Evolutionary conservation across 2,113 vertebrate species (phyloP).

Genomic region (Clupea harengus): DNA sequence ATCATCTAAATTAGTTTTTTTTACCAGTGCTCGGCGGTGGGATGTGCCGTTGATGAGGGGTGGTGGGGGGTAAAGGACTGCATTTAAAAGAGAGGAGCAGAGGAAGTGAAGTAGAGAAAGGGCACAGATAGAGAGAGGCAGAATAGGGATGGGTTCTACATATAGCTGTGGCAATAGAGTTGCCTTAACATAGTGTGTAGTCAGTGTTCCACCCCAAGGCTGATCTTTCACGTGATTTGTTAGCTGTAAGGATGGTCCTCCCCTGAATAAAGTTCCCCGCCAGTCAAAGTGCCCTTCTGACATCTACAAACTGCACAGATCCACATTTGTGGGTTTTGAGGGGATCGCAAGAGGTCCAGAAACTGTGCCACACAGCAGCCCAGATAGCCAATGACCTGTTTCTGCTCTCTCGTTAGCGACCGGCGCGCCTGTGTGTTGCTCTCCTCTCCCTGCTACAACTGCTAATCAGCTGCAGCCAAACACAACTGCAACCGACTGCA

Average conservation of each 20-base stretch:
- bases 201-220: neutral
- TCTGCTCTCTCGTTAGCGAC: too few relatives aligned
- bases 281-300: neutral
- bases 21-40: neutral
- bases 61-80: neutral
- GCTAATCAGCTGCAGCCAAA: neutral
- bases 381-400: too few relatives aligned
- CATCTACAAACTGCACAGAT: neutral
- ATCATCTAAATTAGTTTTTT: constrained; percentile 67
- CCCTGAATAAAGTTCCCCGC: neutral
- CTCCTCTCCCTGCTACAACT: constrained; percentile 12
- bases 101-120: neutral
- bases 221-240: neutral
- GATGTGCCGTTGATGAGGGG: neutral
- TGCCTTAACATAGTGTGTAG: neutral
- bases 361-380: neutral
- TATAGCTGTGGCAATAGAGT: neutral
- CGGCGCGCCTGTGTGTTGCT: constrained; percentile 20
- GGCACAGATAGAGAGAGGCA: neutral
- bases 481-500: neutral
- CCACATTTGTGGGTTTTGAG: constrained; percentile 37
- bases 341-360: constrained; percentile 60
- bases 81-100: neutral
- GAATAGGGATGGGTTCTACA: neutral
- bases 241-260: neutral